Evolutionary conservation across 2,888 invertebrate genomes (phyloP).

Genomic region (Sialis lutaria): DNA sequence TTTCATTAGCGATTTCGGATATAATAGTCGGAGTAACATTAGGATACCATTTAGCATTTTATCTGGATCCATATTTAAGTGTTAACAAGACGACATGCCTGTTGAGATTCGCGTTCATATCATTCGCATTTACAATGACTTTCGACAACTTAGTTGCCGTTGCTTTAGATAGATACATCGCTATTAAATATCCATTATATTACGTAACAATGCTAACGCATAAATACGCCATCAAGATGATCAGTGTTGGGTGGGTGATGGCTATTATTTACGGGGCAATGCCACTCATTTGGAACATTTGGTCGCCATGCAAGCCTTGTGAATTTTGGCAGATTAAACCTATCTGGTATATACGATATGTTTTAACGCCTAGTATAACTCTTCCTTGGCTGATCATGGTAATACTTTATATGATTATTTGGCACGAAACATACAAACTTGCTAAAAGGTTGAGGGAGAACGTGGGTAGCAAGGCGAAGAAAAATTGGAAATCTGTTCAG

Average conservation of each 20-base stretch:
- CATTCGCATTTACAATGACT: slow-evolving; percentile 60
- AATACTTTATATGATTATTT: slow-evolving; percentile 58
- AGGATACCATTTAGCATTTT: slow-evolving; percentile 64
- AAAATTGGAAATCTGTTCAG: slow-evolving; percentile 61
- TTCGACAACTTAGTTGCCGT: slow-evolving; percentile 64
- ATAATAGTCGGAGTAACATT: slow-evolving; percentile 58
- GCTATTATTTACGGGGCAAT: slow-evolving; percentile 48
- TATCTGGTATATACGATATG: slow-evolving; percentile 21
- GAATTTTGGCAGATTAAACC: slow-evolving; percentile 48
- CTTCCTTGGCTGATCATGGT: slow-evolving; percentile 61
- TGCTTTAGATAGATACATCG: slow-evolving; percentile 61
- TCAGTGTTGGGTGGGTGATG: slow-evolving; percentile 47
- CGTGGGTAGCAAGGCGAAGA: slow-evolving; percentile 6
- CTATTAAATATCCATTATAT: slow-evolving; percentile 61
- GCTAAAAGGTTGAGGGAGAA: slow-evolving; percentile 45
- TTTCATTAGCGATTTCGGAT: slow-evolving; percentile 64
- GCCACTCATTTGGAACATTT: slow-evolving; percentile 65
- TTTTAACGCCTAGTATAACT: slow-evolving; percentile 53
- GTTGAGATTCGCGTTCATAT: slow-evolving; percentile 53
- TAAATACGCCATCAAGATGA: slow-evolving; percentile 39
- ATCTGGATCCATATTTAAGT: slow-evolving; percentile 40
- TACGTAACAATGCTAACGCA: slow-evolving; percentile 60
- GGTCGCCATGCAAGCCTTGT: slow-evolving; percentile 40
- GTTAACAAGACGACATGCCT: slow-evolving; percentile 44
- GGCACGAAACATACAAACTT: slow-evolving; percentile 58